These are phyloP conservation scores for Cordilura impudica DNA, from an alignment of 2,888 invertebrate species.

Conservation along the genomic window DNA sequence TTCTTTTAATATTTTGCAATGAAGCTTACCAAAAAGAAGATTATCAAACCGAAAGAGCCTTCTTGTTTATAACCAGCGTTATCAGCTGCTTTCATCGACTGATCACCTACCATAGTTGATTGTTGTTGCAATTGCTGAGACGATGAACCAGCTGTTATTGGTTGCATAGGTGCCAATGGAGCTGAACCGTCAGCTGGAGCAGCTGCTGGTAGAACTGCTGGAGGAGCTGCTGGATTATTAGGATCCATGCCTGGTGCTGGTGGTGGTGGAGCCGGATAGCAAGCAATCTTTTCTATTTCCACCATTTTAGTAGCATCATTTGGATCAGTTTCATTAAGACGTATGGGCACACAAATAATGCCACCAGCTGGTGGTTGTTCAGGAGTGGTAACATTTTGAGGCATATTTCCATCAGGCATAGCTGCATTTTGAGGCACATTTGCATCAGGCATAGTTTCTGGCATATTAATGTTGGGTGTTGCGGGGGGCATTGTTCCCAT, in stretches of 20 bases:
- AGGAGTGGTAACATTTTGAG: conserved; percentile 54
- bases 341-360: conserved; percentile 74
- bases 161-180: conserved; percentile 67
- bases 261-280: conserved; percentile 74
- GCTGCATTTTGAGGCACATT: conserved; percentile 43
- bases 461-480: conserved; percentile 57
- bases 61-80: conserved; percentile 28
- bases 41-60: conserved; percentile 7
- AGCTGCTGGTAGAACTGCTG: conserved; percentile 7
- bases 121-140: conserved; percentile 66
- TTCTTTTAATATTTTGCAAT: conserved; percentile 38
- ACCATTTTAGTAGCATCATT: conserved; percentile 72
- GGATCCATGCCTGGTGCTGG: conserved; percentile 65
- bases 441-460: conserved; percentile 64
- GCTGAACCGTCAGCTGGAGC: conserved; percentile 62
- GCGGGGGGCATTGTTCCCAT: conserved; percentile 58
- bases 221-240: conserved; percentile 19
- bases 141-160: conserved; percentile 58
- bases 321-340: conserved; percentile 76
- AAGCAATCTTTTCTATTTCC: conserved; percentile 74
- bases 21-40: conserved; percentile 44
- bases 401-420: conserved; percentile 14
- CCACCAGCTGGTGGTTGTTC: conserved; percentile 68
- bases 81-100: conserved; percentile 41
- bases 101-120: conserved; percentile 49